These are phyloP conservation scores for Echiichthys vipera DNA, from an alignment of 2,797 vertebrate genomes.

Conservation along the genomic window DNA sequence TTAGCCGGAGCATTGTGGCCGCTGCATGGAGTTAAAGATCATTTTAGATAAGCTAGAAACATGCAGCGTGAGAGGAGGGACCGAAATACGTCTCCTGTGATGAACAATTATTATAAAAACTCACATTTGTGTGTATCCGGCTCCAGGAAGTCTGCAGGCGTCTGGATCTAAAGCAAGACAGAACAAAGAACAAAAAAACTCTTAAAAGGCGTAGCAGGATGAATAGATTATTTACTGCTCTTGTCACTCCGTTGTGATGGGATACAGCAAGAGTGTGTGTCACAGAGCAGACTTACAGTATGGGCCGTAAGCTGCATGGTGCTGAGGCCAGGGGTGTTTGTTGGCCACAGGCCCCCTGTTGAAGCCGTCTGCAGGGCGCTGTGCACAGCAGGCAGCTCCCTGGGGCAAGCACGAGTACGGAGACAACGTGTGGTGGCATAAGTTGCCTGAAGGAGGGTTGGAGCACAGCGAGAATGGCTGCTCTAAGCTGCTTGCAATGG, in stretches of 20 bases:
- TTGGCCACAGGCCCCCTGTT: conserved; percentile 47
- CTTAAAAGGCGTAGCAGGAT: not conserved
- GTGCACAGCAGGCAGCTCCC: conserved; percentile 72
- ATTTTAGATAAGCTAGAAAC: not conserved
- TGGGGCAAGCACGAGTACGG: conserved; percentile 70
- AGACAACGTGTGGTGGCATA: conserved; percentile 69
- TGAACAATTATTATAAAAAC: conserved; percentile 5
- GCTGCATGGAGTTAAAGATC: conserved; percentile 34
- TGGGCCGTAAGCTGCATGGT: conserved; percentile 51
- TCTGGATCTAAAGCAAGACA: conserved; percentile 59
- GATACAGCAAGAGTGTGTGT: not conserved
- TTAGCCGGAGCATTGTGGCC: conserved; percentile 46
- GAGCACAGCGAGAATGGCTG: conserved; percentile 84
- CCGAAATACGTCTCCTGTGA: not conserved
- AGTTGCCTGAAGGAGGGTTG: conserved; percentile 65
- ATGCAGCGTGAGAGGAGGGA: not conserved
- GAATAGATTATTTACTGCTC: not conserved
- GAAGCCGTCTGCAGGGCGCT: conserved; percentile 66
- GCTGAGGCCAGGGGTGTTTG: conserved; percentile 50
- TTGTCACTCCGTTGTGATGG: too few relatives aligned
- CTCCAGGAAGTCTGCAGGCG: conserved; percentile 54
- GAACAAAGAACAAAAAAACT: not conserved
- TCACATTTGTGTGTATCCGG: conserved; percentile 63
- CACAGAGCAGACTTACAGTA: conserved; percentile 81
- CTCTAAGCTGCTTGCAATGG: conserved; percentile 75